Evolutionary conservation across 2,797 vertebrate genomes (phyloP).

Genomic region (Pangasius krempfi): DNA sequence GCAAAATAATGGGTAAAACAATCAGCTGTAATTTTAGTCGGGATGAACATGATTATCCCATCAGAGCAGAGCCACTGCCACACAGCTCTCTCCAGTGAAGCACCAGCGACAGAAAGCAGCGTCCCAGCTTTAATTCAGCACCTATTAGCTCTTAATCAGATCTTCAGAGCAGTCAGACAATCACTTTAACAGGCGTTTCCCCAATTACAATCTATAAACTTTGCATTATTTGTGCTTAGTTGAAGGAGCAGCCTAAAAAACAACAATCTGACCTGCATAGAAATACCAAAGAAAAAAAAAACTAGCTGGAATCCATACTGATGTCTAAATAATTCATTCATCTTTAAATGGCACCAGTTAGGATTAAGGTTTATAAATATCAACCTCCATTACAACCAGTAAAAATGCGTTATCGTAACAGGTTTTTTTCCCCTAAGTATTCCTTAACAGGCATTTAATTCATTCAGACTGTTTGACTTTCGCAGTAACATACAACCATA

Average conservation of each 20-base stretch:
- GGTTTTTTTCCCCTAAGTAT: not conserved
- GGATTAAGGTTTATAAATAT: not conserved
- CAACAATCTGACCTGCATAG: not conserved
- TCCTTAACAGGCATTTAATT: not conserved
- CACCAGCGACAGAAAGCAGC: slow-evolving; percentile 57
- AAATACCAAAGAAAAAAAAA: not conserved
- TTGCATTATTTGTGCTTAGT: not conserved
- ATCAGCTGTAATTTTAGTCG: slow-evolving; percentile 82
- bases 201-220: not conserved
- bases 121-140: slow-evolving; percentile 64
- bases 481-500: not conserved
- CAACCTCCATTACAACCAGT: not conserved
- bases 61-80: slow-evolving; percentile 72
- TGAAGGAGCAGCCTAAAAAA: not conserved
- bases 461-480: not conserved
- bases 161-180: slow-evolving; percentile 71
- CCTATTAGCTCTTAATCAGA: slow-evolving; percentile 77
- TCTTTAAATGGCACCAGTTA: not conserved
- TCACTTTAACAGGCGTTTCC: slow-evolving; percentile 71
- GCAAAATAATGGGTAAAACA: slow-evolving; percentile 92
- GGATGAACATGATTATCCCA: slow-evolving; percentile 85
- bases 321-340: not conserved
- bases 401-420: not conserved
- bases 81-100: slow-evolving; percentile 61
- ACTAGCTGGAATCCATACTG: not conserved